Base-by-base conservation (phyloP, 2,113 vertebrate species). In the Leuciscus idus region DNA sequence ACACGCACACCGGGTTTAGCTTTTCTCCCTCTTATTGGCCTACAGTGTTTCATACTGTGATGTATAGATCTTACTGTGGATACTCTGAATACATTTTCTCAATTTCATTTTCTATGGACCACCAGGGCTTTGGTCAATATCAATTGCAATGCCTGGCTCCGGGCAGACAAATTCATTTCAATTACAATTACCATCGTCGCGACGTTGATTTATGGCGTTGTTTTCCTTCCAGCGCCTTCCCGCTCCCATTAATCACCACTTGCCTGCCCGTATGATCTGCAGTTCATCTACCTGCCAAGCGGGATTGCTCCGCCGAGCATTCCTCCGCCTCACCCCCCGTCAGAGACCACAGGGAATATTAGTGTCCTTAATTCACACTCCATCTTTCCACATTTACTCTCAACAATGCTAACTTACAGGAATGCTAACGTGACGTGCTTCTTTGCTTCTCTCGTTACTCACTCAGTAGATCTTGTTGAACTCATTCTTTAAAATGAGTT, bases 111-210 rank as follows among this genome's bases (percentile, higher is more conserved):
- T 87, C 87, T 61, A 81, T n/a, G 50, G 90, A 91, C 89, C 91
- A 87, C 90, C 79, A 33, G 85, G 84, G 87, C 83, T 86, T 90
- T 92, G 92, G 92, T 94, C 92, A 93, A 91, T 94, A 93, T 90
- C 88, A 93, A 92, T 92, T 92, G 91, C 89, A 91, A 89, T 92
- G 91, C 88, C 84, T 86, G 83, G 86, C 86, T 86, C 90, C 77
- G 84, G 86, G 87, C 89, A 90, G 90, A 93, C 91, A 91, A 93
- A 94, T 94, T 93, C 87, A 93, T 94, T 95, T 94, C 90, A 94
- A 94, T 95, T 94, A 92, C 93, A 95, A 94, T 95, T 95, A 94
- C 92, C 91, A 93, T 90, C 85, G 89, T 89, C 84, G 88, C 85
- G 91, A 88, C 46, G 89, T 89, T 94, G 94, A 95, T 95, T 94